Evolutionary conservation across 2,797 vertebrate species (phyloP).

Genomic region (Brachyrhaphis roseni): DNA sequence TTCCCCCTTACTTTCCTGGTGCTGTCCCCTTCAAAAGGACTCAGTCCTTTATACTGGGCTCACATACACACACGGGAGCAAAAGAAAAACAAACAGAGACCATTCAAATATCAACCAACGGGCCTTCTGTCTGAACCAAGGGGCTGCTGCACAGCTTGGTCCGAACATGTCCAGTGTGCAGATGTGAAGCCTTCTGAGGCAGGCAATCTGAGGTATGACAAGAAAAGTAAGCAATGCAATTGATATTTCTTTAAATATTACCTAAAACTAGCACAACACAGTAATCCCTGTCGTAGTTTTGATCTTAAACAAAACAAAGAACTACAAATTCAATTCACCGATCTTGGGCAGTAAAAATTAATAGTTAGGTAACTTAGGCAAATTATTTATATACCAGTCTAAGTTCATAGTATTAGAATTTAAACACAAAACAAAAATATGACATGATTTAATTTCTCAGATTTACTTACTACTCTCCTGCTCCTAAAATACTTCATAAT

Average conservation of each 20-base stretch:
- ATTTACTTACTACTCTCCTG: neutral
- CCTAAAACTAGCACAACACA: slow-evolving; percentile 8
- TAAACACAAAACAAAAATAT: neutral
- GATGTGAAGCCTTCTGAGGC: slow-evolving; percentile 20
- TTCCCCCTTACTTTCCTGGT: slow-evolving; percentile 80
- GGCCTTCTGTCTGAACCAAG: slow-evolving; percentile 70
- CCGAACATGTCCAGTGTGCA: slow-evolving; percentile 13
- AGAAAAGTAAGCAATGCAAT: slow-evolving; percentile 10
- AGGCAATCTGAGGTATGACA: slow-evolving; percentile 19
- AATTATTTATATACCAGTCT: neutral
- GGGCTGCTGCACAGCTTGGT: slow-evolving; percentile 47
- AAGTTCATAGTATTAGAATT: neutral
- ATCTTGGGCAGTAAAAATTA: neutral
- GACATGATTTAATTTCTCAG: neutral
- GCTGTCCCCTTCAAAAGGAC: slow-evolving; percentile 80
- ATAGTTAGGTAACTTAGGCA: neutral
- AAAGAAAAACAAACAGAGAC: slow-evolving; percentile 79
- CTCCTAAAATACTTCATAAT: neutral
- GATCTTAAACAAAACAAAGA: neutral
- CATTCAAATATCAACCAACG: slow-evolving; percentile 78
- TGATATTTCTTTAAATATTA: slow-evolving; percentile 10
- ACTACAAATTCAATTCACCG: neutral
- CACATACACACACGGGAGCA: slow-evolving; percentile 75
- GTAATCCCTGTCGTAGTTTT: neutral
- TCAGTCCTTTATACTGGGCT: slow-evolving; percentile 74